Evolutionary conservation across 2,113 vertebrate genomes (phyloP).

Genomic region (Erythrocercus mccallii): DNA sequence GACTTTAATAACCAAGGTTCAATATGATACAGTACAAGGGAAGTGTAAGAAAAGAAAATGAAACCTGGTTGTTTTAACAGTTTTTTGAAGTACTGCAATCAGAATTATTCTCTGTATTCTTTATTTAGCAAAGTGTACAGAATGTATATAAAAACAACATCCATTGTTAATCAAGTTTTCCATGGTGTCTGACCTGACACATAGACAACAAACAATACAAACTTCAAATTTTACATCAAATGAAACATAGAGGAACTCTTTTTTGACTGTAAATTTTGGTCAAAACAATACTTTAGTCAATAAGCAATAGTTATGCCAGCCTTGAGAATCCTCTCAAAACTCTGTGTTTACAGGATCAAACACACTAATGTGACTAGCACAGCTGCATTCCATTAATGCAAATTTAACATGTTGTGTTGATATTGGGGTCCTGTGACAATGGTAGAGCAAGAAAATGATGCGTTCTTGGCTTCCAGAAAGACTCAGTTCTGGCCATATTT

Average conservation of each 20-base stretch:
- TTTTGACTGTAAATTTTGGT: neutral
- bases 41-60: neutral
- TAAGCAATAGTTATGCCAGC: neutral
- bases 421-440: neutral
- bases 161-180: neutral
- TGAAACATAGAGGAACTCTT: neutral
- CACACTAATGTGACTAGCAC: neutral
- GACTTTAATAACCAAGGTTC: neutral
- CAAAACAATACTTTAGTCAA: neutral
- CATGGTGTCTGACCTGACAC: neutral
- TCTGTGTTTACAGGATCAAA: neutral
- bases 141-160: neutral
- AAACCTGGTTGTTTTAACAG: rapidly evolving
- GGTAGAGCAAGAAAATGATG: neutral
- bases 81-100: neutral
- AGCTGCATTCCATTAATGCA: neutral
- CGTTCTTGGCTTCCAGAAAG: neutral
- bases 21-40: neutral
- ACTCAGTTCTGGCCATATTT: neutral
- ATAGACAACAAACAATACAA: neutral
- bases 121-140: neutral
- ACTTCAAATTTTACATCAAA: neutral
- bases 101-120: neutral
- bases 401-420: neutral
- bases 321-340: neutral